Evolutionary conservation across 2,888 invertebrate species (phyloP).

Genomic region (Rhorus exstirpatorius): DNA sequence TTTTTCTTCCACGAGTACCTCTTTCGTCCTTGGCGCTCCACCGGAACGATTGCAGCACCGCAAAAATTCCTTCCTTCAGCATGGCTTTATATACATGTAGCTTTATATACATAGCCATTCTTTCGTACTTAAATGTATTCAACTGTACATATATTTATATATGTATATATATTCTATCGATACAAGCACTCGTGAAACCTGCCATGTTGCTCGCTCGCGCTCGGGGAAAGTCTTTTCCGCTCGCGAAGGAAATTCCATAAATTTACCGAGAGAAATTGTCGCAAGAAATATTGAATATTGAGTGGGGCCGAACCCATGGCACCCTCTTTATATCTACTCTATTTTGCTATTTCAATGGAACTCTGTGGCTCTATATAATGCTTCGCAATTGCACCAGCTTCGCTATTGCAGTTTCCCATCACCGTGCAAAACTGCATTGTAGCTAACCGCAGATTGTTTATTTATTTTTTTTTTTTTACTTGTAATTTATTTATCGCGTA

Average conservation of each 20-base stretch:
- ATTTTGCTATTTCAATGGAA: background rate
- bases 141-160: constrained; percentile 19
- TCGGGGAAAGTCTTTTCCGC: constrained; percentile 41
- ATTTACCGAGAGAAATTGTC: constrained; percentile 81
- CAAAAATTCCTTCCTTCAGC: constrained; percentile 49
- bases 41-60: constrained; percentile 45
- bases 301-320: constrained; percentile 71
- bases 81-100: constrained; percentile 6
- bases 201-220: background rate
- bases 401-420: background rate
- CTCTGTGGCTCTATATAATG: background rate
- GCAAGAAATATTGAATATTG: constrained; percentile 80
- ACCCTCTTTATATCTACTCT: constrained; percentile 61
- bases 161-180: too few relatives aligned
- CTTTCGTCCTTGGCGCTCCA: constrained; percentile 18
- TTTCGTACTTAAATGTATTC: constrained; percentile 38
- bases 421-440: background rate
- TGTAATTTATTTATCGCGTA: background rate
- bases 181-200: constrained; percentile 1
- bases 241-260: constrained; percentile 79
- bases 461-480: background rate
- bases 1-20: constrained; percentile 16
- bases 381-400: background rate
- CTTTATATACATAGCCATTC: constrained; percentile 21
- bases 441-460: background rate